These are phyloP conservation scores for Irena cyanogastra DNA, from an alignment of 2,113 vertebrate genomes.

Conservation along the genomic window DNA sequence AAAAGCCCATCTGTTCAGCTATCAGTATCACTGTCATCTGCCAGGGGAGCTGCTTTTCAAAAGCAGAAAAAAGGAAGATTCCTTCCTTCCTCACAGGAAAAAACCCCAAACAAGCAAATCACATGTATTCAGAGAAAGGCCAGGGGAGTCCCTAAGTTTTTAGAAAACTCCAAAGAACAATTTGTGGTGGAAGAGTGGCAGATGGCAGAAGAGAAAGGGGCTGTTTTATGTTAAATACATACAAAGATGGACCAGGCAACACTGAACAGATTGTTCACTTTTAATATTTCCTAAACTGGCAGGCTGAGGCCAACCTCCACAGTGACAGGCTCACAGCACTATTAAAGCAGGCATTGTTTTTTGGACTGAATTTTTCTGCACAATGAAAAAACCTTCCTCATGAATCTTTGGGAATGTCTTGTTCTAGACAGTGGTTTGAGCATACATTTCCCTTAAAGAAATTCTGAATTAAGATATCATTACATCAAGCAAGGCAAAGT, in stretches of 20 bases:
- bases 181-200: background rate
- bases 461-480: background rate
- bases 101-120: background rate
- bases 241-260: background rate
- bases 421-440: background rate
- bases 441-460: background rate
- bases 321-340: background rate
- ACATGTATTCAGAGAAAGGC: background rate
- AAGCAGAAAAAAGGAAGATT: background rate
- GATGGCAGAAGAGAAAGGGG: background rate
- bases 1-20: slow-evolving; percentile 52
- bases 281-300: background rate
- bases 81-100: background rate
- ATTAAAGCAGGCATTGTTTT: background rate
- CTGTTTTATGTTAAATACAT: background rate
- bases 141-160: background rate
- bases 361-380: background rate
- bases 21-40: slow-evolving; percentile 26
- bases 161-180: background rate
- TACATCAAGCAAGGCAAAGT: background rate
- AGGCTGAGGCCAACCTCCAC: background rate
- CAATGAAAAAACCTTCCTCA: background rate
- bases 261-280: slow-evolving; percentile 34
- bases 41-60: background rate
- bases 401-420: background rate